These are phyloP conservation scores for Dryadula phaetusa DNA, from an alignment of 2,888 invertebrate species.

Conservation along the genomic window DNA sequence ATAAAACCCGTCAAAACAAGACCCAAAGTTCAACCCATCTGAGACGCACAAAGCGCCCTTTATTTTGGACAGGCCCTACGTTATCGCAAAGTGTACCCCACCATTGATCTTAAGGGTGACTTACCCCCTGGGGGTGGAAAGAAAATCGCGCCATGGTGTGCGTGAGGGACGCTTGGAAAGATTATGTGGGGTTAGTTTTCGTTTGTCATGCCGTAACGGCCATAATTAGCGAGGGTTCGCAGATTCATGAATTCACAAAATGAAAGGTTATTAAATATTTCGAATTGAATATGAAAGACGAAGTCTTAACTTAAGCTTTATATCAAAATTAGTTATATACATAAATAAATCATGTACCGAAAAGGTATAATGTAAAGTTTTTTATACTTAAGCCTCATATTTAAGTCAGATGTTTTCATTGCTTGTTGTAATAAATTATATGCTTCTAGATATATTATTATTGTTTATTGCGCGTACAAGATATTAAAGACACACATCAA, in stretches of 20 bases:
- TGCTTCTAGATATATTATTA: too few species aligned
- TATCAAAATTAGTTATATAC: background rate
- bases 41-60: conserved; percentile 77
- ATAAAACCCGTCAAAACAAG: conserved; percentile 83
- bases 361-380: background rate
- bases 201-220: conserved; percentile 61
- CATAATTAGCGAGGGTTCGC: conserved; percentile 46
- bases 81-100: conserved; percentile 80
- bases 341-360: background rate
- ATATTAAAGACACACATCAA: too few species aligned
- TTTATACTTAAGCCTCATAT: background rate
- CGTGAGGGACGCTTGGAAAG: conserved; percentile 60
- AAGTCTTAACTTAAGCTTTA: background rate
- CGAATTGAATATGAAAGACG: background rate
- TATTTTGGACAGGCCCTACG: conserved; percentile 72
- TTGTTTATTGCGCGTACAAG: too few species aligned
- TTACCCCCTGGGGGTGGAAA: conserved; percentile 76
- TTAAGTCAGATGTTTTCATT: too few species aligned
- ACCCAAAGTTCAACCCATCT: conserved; percentile 77
- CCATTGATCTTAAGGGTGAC: conserved; percentile 84
- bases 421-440: background rate
- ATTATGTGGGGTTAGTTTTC: conserved; percentile 76
- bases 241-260: conserved; percentile 40
- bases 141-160: conserved; percentile 73
- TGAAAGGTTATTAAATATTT: conserved; percentile 29